These are phyloP conservation scores for Trachops cirrhosus DNA, from an alignment of 2,797 vertebrate species.

Conservation along the genomic window DNA sequence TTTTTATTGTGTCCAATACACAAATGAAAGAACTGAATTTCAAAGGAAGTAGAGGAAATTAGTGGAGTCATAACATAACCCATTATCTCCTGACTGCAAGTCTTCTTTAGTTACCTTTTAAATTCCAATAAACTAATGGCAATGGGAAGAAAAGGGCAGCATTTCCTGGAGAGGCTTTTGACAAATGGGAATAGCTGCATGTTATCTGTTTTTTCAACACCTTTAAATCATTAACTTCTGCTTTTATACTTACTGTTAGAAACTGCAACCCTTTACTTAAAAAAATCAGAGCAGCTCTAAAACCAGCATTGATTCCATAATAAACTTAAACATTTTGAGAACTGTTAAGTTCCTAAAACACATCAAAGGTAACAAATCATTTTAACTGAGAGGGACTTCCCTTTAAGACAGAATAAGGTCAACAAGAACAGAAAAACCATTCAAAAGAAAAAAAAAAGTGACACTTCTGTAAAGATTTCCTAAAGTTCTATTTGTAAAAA, in stretches of 20 bases:
- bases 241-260: constrained; percentile 45
- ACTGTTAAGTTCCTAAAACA: constrained; percentile 25
- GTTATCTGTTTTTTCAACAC: constrained; percentile 23
- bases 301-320: constrained; percentile 21
- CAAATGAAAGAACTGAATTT: constrained; percentile 28
- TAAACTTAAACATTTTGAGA: constrained; percentile 33
- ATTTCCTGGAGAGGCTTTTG: not conserved
- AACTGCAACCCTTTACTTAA: not conserved
- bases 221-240: constrained; percentile 41
- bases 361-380: constrained; percentile 13
- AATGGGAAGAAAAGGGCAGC: not conserved
- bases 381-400: constrained; percentile 56
- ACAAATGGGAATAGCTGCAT: constrained; percentile 21
- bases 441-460: not conserved
- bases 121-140: constrained; percentile 17
- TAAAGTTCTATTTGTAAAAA: constrained; percentile 47
- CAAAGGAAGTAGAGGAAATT: constrained; percentile 8
- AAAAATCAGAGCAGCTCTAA: constrained; percentile 42
- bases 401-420: constrained; percentile 61
- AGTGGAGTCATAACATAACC: constrained; percentile 1
- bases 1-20: not conserved
- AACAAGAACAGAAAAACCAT: constrained; percentile 28
- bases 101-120: constrained; percentile 32
- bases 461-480: constrained; percentile 39
- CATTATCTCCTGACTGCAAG: not conserved